Base-by-base conservation (phyloP, 2,888 invertebrate genomes). In the Keiferia lycopersicella region DNA sequence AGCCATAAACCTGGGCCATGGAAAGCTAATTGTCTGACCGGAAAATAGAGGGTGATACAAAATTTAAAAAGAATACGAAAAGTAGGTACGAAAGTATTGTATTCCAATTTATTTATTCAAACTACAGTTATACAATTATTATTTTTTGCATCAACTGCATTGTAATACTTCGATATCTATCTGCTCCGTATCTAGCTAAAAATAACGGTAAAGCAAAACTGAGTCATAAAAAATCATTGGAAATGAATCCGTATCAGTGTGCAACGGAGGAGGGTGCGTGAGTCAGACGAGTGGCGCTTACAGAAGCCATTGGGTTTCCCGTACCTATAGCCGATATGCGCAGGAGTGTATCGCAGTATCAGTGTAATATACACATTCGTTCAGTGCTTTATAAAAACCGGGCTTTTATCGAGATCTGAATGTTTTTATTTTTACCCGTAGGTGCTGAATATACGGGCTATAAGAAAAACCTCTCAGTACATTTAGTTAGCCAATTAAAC, bases 221-320 rank as follows among this genome's bases (percentile, higher is more conserved):
- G 51, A 53, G 51, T 53, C 51, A 53, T 22, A 53, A 53, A 53
- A 53, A 53, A 20, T 26, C 8, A 34, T 56, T 34, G 56, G n/a
- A 12, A 20, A 14, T 59, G 62, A 63, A 63, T 63, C 63, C 63
- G 34, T 63, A 63, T 38, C 38, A 59, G 41, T 59, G 63, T 51
- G 14, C n/a, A 58, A n/a, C 20, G 38, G 8, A 38, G 38, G 8
- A 38, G 22, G 51, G 63, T 48, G 65, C 38, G 60, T 64, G 64
- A 63, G 18, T 63, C 63, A 63, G 50, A 16, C 50, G 10, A 45
- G 16, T n/a, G 45, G 26, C 56, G 26, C 30, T 56, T 30, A 58
- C 58, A 39, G 58, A 63, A 66, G 41, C 18, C 66, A 65, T 67
- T 66, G 74, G 78, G 70, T 68, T 80, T 78, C 73, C 73, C 74